A percentile compares a stretch with the other conserved stretches of the same genome.
phyloP scores from a whole-genome alignment of 2,797 vertebrate species.

The Macropodus opercularis region DNA sequence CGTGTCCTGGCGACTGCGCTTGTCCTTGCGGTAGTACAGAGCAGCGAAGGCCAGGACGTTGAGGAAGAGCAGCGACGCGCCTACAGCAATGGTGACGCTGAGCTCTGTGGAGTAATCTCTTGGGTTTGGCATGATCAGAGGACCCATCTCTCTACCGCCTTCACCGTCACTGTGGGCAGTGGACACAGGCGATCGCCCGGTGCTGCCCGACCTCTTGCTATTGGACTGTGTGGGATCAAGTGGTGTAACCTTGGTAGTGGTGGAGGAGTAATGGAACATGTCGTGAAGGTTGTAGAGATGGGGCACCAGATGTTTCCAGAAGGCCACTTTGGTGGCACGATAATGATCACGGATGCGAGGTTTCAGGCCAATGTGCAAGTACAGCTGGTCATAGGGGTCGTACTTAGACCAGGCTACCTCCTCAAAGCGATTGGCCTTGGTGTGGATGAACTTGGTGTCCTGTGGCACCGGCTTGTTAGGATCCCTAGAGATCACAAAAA shows the following conservation, averaged over 20 bases:
- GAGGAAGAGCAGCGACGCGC: slow-evolving; percentile 96
- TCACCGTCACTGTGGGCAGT: slow-evolving; percentile 89
- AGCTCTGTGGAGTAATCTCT: slow-evolving; percentile 99
- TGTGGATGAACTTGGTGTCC: slow-evolving; percentile 99
- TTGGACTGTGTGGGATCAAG: slow-evolving; percentile 94
- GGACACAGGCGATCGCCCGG: slow-evolving; percentile 91
- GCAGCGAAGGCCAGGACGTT: slow-evolving; percentile 97
- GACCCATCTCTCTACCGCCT: slow-evolving; percentile 82
- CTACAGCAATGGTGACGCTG: slow-evolving; percentile 97
- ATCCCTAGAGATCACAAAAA: slow-evolving; percentile 85
- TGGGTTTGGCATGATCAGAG: slow-evolving; percentile 93
- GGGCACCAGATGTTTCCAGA: slow-evolving; percentile 99
- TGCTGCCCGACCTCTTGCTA: slow-evolving; percentile 85
- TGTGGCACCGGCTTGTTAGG: slow-evolving; percentile 99
- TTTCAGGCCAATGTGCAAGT: slow-evolving; percentile 97
- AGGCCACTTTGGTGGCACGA: slow-evolving; percentile 98
- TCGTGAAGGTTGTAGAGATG: slow-evolving; percentile 98
- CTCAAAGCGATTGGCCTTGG: slow-evolving; percentile 97
- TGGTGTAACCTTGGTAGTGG: slow-evolving; percentile 97
- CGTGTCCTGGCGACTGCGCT: slow-evolving; percentile 90
- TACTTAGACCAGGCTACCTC: slow-evolving; percentile 99
- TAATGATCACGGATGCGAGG: slow-evolving; percentile 98
- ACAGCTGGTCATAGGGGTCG: slow-evolving; percentile 96
- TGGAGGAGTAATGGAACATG: slow-evolving; percentile 99
- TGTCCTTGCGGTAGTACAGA: slow-evolving; percentile 99